Base-by-base conservation (phyloP, 2,888 invertebrate genomes). In the Lasioglossum morio region DNA sequence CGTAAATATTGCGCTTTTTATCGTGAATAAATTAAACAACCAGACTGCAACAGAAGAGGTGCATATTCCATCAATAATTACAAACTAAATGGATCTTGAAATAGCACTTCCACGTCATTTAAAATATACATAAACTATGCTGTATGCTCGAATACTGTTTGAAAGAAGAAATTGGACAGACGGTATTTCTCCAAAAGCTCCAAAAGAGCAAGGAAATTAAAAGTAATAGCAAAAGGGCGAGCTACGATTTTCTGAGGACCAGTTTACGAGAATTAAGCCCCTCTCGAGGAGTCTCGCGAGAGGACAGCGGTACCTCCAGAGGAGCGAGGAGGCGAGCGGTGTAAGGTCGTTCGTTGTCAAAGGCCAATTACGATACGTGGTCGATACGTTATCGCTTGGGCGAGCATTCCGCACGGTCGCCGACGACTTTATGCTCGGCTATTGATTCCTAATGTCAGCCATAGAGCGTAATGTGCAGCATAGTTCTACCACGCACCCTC, bases 371-470 rank as follows among this genome's bases (percentile, higher is more conserved):
- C 37, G 37, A 69, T 69, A 69, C 69, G 23, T 34, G 69, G 69
- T 69, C 57, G 53, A 60, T 57, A 57, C 43, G 46, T 70, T 70
- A 70, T 72, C 30, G 43, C 16, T 37, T 34, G 53, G 30, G 4
- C 14, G 23, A 57, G 30, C 27, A 30, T 63, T 46, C n/a, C 0
- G 8, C 43, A 40, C 53, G 30, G 30, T 69, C 72, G 48, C 66
- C 43, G 75, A 79, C 43, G 81, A 77, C 72, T 79, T 80, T 84
- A 77, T 23, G 70, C 78, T 4, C 60, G 72, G 74, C 77, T 84
- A 88, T 88, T 37, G 88, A 88, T 88, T 84, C 53, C 79, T 69
- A 79, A 53, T 70, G 77, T 86, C 66, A 66, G 72, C 75, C 66
- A 66, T 69, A 69, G 60, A 73, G 37, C 40, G 57, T 81, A 72